phyloP scores from a whole-genome alignment of 2,888 invertebrate species.

The Hydrotaea diabolus region DNA sequence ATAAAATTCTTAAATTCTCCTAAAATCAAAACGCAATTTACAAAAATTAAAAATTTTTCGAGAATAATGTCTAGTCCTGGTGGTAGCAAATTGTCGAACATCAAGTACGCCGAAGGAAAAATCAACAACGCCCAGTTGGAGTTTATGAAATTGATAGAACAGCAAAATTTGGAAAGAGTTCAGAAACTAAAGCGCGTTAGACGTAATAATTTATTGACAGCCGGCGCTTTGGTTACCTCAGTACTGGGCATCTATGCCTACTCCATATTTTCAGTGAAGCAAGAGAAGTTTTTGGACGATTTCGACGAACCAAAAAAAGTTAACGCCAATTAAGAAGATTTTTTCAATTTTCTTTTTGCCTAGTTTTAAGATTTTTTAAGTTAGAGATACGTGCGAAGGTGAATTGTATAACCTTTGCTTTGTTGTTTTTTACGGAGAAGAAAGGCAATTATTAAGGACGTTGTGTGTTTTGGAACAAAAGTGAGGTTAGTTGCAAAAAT shows the following conservation, averaged over 20 bases:
- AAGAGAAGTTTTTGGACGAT: slow-evolving; percentile 96
- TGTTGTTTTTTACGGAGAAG: not conserved
- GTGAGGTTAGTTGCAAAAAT: slow-evolving; percentile 35
- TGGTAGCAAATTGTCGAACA: slow-evolving; percentile 73
- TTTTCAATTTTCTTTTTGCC: slow-evolving; percentile 53
- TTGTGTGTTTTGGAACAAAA: not conserved
- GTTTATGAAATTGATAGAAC: slow-evolving; percentile 90
- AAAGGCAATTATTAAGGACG: slow-evolving; percentile 35
- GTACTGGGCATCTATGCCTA: slow-evolving; percentile 92
- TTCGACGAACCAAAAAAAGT: slow-evolving; percentile 90
- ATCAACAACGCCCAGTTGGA: slow-evolving; percentile 86
- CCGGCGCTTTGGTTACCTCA: slow-evolving; percentile 83
- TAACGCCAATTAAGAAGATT: slow-evolving; percentile 66
- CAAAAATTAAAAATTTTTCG: slow-evolving; percentile 21
- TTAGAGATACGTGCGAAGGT: slow-evolving; percentile 31
- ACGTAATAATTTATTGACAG: slow-evolving; percentile 86
- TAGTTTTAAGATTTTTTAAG: slow-evolving; percentile 70
- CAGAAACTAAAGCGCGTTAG: slow-evolving; percentile 84
- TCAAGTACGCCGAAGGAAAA: slow-evolving; percentile 79
- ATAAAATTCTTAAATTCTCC: too few species aligned
- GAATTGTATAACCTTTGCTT: slow-evolving; percentile 49
- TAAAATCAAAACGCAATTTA: slow-evolving; percentile 11
- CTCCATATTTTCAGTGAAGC: slow-evolving; percentile 92
- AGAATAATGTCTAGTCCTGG: slow-evolving; percentile 76
- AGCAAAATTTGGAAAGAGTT: slow-evolving; percentile 88